phyloP scores from a whole-genome alignment of 1,140 invertebrate species.

The Trypoxylus dichotomus region DNA sequence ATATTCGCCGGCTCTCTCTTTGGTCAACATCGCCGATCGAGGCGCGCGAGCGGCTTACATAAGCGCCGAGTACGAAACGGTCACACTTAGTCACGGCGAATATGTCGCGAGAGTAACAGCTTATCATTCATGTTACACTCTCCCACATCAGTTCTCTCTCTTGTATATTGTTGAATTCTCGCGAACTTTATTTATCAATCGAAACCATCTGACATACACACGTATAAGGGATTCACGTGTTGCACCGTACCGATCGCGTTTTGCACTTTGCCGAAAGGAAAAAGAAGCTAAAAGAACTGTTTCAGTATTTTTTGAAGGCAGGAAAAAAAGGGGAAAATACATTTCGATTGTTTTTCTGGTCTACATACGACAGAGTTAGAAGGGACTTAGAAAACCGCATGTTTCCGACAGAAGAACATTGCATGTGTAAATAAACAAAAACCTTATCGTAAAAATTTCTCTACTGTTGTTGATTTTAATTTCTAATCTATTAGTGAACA shows the following conservation, averaged over 20 bases:
- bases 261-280: too few species aligned
- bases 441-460: too few species aligned
- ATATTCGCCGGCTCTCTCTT: background rate
- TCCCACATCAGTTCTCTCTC: background rate
- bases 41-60: slow-evolving; percentile 36
- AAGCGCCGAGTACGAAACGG: slow-evolving; percentile 30
- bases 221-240: background rate
- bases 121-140: background rate
- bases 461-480: too few species aligned
- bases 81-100: slow-evolving; percentile 19
- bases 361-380: background rate
- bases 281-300: too few species aligned
- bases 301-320: background rate
- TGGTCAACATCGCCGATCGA: background rate
- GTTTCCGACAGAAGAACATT: background rate
- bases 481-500: too few species aligned
- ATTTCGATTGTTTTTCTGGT: background rate
- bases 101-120: background rate
- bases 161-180: background rate
- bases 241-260: background rate
- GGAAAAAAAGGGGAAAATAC: background rate
- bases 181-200: background rate
- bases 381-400: background rate
- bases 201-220: background rate
- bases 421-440: too few species aligned